Evolutionary conservation across 2,113 vertebrate species (phyloP).

Genomic region (Cryptomyrus ogoouensis): DNA sequence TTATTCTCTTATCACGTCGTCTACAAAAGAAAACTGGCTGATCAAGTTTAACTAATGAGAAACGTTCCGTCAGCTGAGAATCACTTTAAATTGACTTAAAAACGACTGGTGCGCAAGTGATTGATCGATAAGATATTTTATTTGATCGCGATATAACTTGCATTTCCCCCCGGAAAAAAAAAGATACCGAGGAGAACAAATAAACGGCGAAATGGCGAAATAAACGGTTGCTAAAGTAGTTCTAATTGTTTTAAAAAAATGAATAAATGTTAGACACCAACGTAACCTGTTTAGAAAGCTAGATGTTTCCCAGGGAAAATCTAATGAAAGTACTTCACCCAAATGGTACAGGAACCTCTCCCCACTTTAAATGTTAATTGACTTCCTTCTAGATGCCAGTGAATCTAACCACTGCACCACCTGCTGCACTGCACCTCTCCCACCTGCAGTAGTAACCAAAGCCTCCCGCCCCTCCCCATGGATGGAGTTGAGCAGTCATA

Average conservation of each 20-base stretch:
- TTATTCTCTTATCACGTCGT: background rate
- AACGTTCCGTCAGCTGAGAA: background rate
- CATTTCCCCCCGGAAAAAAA: background rate
- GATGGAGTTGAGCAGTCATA: background rate
- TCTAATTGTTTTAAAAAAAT: background rate
- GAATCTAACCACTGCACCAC: background rate
- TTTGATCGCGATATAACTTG: background rate
- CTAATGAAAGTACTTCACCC: background rate
- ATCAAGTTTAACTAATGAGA: background rate
- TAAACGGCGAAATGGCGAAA: background rate
- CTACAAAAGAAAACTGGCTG: background rate
- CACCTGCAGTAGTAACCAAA: background rate
- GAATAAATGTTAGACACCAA: background rate
- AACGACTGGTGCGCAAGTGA: background rate
- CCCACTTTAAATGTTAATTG: background rate
- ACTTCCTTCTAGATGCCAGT: background rate
- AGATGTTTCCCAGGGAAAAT: background rate
- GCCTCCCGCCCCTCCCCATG: background rate
- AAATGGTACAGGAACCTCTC: background rate
- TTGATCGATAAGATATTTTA: background rate
- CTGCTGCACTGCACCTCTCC: background rate
- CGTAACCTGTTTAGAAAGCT: background rate
- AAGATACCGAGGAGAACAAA: background rate
- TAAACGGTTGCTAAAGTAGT: background rate
- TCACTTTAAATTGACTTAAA: background rate